Base-by-base conservation (phyloP, 2,888 invertebrate genomes). In the Agrilus biguttatus region DNA sequence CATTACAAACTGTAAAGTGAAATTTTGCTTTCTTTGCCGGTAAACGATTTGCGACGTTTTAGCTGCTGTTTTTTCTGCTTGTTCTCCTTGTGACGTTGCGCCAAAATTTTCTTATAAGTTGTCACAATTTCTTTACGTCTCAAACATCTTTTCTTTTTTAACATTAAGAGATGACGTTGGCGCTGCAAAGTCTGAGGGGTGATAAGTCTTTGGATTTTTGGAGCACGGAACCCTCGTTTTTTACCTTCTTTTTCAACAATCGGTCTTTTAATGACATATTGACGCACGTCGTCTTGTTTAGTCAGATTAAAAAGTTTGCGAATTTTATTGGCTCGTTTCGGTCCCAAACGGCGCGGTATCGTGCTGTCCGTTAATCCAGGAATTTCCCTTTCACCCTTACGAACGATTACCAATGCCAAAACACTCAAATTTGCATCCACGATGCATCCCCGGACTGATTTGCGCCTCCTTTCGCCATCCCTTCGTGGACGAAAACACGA, bases 381-480 rank as follows among this genome's bases (percentile, higher is more conserved):
- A 53, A 65, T 66, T 65, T 83, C 83, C 73, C 81, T 78, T 57
- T 82, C 78, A 53, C 96, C 97, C 72, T 96, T 96, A 67, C 87
- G 90, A 48, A 93, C 82, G 60, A 97, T 84, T 46, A 91, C 83
- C 48, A 95, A 74, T 41, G 89, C 84, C 58, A 97, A 71, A 12
- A 93, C 96, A 53, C 92, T 91, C 58, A 97, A 75, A 68, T 95
- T 95, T 49, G 83, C 79, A 69, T 98, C 96, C 36, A 97, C 96
- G 63, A 97, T 93, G 73, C 97, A 98, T 37, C 97, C 96, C 53
- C 95, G 84, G 44, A 97, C 96, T 41, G 95, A 96, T 71, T 97
- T 97, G 57, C 96, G 81, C 65, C 91, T 90, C 53, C 96, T 80
- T 70, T 97, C 96, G 57, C 96, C 96, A 59, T 82, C 84, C 60